Percentiles rank a stretch among this genome's conserved stretches.
phyloP scores from a whole-genome alignment of 2,888 invertebrate species.

The Schizaphis graminum region DNA sequence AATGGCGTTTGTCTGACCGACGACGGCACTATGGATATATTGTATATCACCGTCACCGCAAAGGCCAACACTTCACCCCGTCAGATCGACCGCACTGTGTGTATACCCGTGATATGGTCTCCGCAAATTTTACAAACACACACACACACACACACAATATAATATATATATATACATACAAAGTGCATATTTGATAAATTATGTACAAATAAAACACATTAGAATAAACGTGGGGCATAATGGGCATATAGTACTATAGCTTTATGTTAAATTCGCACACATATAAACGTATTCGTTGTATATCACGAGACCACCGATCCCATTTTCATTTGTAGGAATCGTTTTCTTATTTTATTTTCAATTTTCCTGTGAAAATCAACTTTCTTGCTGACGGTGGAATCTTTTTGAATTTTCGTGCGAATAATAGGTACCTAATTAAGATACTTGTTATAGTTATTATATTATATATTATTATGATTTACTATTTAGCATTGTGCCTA shows the following conservation, averaged over 20 bases:
- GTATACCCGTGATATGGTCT: background rate
- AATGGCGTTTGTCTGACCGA: slow-evolving; percentile 23
- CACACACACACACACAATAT: background rate
- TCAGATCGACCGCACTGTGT: background rate
- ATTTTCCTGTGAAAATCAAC: background rate
- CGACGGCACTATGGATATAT: background rate
- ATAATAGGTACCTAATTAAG: no score
- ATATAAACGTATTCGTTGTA: background rate
- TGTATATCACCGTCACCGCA: background rate
- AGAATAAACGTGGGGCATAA: background rate
- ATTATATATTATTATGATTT: no score
- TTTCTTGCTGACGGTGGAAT: background rate
- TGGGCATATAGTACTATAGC: background rate
- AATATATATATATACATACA: background rate
- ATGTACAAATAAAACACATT: background rate
- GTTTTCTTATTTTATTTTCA: background rate
- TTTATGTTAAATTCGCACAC: background rate
- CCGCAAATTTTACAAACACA: background rate
- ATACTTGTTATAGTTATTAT: background rate
- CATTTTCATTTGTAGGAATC: background rate
- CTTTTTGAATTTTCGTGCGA: background rate
- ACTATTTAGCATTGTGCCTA: background rate
- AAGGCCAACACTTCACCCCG: background rate
- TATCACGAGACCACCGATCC: background rate
- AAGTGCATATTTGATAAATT: background rate